phyloP scores from a whole-genome alignment of 2,113 vertebrate genomes.

The Hystrix brachyura region DNA sequence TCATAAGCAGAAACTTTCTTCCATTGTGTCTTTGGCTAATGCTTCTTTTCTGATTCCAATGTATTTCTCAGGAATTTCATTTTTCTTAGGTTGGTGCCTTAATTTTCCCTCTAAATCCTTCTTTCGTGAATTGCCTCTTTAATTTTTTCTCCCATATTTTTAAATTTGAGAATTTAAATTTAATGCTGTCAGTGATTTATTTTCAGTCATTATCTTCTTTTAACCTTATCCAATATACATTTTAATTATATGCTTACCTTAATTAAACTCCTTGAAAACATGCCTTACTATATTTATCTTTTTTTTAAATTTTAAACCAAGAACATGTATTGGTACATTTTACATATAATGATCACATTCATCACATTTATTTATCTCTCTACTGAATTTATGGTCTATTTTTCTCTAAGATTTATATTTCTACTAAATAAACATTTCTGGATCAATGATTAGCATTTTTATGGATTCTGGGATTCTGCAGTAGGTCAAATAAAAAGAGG shows the following conservation, averaged over 20 bases:
- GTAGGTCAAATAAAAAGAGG: not conserved
- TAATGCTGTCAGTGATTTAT: not conserved
- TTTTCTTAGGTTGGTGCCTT: not conserved
- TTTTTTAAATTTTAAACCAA: too few species aligned
- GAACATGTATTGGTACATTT: too few species aligned
- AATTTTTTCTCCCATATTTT: not conserved
- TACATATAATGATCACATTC: too few species aligned
- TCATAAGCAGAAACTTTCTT: not conserved
- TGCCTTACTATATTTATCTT: not conserved
- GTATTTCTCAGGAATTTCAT: not conserved
- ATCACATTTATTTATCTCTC: not conserved
- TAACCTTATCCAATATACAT: not conserved
- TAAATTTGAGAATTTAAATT: not conserved
- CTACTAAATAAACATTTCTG: not conserved
- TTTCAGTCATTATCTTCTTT: not conserved
- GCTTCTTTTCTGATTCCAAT: not conserved
- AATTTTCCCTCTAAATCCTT: not conserved
- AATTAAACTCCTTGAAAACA: slow-evolving; percentile 1
- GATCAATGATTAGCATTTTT: slow-evolving; percentile 27
- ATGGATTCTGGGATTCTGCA: not conserved
- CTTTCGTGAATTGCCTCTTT: not conserved
- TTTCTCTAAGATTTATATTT: not conserved
- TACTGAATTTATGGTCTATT: not conserved
- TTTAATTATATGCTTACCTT: not conserved
- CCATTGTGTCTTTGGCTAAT: not conserved